These are phyloP conservation scores for Nymphalis polychloros DNA, from an alignment of 2,888 invertebrate genomes.

Conservation along the genomic window DNA sequence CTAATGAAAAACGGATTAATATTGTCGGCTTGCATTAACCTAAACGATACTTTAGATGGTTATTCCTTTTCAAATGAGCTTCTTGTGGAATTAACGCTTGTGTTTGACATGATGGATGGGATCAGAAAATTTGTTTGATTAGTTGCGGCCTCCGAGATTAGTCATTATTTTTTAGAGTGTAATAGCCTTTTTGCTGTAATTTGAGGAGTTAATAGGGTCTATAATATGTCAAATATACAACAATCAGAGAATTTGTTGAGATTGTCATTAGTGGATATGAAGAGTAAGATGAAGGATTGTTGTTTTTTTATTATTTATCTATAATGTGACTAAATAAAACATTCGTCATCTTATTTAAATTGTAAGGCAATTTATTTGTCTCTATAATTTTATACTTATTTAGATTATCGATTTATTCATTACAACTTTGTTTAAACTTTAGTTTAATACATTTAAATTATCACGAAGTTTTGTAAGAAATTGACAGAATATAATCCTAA, in stretches of 20 bases:
- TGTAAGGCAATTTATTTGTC: no score
- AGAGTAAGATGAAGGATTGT: no score
- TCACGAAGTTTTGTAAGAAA: no score
- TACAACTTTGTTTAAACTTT: no score
- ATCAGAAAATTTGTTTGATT: conserved; percentile 70
- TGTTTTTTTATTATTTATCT: no score
- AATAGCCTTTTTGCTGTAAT: conserved; percentile 49
- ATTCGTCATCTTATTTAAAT: no score
- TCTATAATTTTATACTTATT: no score
- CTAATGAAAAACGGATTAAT: conserved; percentile 52
- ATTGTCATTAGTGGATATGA: background rate
- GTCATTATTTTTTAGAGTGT: conserved; percentile 55
- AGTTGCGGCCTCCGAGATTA: conserved; percentile 56
- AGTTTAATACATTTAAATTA: no score
- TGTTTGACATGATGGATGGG: conserved; percentile 73
- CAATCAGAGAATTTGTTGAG: background rate
- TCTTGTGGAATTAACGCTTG: conserved; percentile 59
- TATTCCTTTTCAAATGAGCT: conserved; percentile 63
- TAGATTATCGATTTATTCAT: no score
- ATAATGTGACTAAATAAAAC: no score
- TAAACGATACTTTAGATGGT: conserved; percentile 50
- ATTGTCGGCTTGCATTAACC: conserved; percentile 41
- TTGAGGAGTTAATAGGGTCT: conserved; percentile 22
- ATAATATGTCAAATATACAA: conserved; percentile 1
- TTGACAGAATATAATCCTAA: no score